These are phyloP conservation scores for Naja naja DNA, from an alignment of 2,113 vertebrate species.

Conservation along the genomic window DNA sequence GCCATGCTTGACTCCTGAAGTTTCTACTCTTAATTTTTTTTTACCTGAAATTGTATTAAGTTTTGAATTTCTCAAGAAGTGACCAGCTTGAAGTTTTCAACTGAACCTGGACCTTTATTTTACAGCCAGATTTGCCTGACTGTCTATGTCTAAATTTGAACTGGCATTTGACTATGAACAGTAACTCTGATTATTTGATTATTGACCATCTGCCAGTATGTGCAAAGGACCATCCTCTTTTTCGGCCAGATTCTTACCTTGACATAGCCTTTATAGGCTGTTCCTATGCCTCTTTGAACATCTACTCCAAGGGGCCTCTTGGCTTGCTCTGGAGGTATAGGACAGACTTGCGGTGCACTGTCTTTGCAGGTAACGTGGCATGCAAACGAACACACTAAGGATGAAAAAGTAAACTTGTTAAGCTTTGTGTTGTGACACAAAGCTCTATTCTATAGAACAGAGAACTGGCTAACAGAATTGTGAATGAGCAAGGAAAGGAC, in stretches of 20 bases:
- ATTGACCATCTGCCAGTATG: not conserved
- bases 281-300: constrained; percentile 94
- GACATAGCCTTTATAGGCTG: constrained; percentile 94
- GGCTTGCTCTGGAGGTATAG: constrained; percentile 91
- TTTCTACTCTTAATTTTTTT: not conserved
- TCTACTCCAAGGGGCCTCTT: constrained; percentile 95
- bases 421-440: not conserved
- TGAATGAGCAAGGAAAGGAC: not conserved
- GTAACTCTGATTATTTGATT: not conserved
- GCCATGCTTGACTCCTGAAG: not conserved
- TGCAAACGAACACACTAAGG: constrained; percentile 90
- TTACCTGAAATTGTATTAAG: not conserved
- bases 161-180: not conserved
- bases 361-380: constrained; percentile 95
- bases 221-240: not conserved
- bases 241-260: constrained; percentile 76
- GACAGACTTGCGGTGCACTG: constrained; percentile 90
- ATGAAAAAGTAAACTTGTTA: constrained; percentile 52
- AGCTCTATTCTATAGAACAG: constrained; percentile 6
- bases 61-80: not conserved
- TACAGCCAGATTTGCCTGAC: not conserved
- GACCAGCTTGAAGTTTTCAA: not conserved
- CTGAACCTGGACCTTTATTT: not conserved
- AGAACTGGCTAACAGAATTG: constrained; percentile 5
- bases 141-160: not conserved